Percentiles rank a stretch among this genome's conserved stretches.
phyloP scores from a whole-genome alignment of 2,113 vertebrate genomes.

The Felis chaus region DNA sequence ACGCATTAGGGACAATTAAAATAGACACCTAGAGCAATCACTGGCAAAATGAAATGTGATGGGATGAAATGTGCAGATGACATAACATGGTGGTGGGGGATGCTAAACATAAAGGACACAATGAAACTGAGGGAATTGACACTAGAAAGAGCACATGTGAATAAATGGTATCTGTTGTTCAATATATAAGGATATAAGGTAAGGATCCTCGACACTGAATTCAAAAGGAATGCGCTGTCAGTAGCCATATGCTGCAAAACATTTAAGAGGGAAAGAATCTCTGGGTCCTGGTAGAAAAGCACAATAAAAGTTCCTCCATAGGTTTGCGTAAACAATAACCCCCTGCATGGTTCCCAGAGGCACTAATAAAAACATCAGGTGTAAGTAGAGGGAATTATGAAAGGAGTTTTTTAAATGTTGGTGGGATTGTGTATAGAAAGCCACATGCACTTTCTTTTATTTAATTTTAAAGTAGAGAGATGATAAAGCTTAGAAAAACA shows the following conservation, averaged over 20 bases:
- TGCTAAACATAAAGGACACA: neutral
- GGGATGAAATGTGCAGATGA: neutral
- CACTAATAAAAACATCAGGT: neutral
- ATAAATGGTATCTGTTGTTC: neutral
- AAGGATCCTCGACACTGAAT: constrained; percentile 5
- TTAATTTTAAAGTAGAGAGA: constrained; percentile 20
- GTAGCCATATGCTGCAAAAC: neutral
- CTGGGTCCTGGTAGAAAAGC: neutral
- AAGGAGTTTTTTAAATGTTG: neutral
- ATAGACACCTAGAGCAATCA: neutral
- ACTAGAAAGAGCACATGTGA: neutral
- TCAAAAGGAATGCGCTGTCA: neutral
- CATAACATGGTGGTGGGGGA: neutral
- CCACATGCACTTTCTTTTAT: neutral
- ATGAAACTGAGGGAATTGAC: neutral
- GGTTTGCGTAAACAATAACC: neutral
- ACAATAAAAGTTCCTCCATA: neutral
- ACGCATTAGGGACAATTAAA: neutral
- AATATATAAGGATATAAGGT: neutral
- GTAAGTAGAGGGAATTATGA: constrained; percentile 24
- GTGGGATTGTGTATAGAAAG: neutral
- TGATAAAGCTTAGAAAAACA: neutral
- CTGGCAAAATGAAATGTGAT: constrained; percentile 26
- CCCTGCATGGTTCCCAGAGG: neutral
- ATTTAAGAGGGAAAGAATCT: neutral